phyloP scores from a whole-genome alignment of 2,888 invertebrate species.

The Ectemnius continuus region DNA sequence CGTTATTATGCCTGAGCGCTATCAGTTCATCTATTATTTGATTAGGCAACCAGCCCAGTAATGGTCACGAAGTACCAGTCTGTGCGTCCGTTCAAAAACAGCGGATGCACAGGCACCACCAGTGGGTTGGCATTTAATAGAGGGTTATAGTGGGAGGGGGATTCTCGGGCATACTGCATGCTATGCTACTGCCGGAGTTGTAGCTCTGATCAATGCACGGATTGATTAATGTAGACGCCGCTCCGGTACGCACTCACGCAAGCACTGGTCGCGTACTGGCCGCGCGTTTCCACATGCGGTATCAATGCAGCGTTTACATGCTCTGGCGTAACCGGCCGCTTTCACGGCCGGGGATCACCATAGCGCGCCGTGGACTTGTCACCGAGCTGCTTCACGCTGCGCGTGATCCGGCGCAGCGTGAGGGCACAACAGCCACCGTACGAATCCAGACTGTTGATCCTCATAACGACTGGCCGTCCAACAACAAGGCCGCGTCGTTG shows the following conservation, averaged over 20 bases:
- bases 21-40: constrained; percentile 50
- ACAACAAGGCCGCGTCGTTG: constrained; percentile 33
- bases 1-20: constrained; percentile 28
- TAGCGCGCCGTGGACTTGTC: constrained; percentile 53
- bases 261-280: constrained; percentile 18
- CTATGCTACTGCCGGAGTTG: constrained; percentile 59
- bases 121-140: constrained; percentile 49
- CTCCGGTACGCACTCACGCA: constrained; percentile 46
- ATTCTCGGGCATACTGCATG: constrained; percentile 43
- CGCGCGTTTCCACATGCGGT: constrained; percentile 1
- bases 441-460: constrained; percentile 60
- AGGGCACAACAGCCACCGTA: constrained; percentile 45
- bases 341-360: constrained; percentile 22
- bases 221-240: constrained; percentile 66
- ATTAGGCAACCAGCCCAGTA: constrained; percentile 37
- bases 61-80: constrained; percentile 18
- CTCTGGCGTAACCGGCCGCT: constrained; percentile 31
- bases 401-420: constrained; percentile 58
- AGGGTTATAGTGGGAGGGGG: constrained; percentile 33
- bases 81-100: constrained; percentile 49
- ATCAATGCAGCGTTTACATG: constrained; percentile 13
- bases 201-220: constrained; percentile 66
- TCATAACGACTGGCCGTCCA: constrained; percentile 51
- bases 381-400: constrained; percentile 55
- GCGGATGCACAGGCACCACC: constrained; percentile 35